A percentile compares a stretch with the other conserved stretches of the same genome.
Evolutionary conservation across 2,888 invertebrate species (phyloP).

Genomic region (Psylliodes chrysocephalus): DNA sequence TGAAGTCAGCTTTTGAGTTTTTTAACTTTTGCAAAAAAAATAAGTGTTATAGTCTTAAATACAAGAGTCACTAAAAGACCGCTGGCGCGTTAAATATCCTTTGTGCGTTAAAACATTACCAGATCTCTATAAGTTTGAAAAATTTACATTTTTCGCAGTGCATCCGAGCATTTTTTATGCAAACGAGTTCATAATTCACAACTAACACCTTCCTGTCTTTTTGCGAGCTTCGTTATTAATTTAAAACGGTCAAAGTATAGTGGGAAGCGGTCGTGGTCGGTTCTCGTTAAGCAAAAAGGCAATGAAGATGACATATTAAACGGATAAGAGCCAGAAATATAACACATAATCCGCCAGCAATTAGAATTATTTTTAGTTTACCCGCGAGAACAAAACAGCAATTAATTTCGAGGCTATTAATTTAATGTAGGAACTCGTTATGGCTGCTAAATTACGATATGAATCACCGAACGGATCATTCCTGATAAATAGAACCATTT

Average conservation of each 20-base stretch:
- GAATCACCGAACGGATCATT: slow-evolving; percentile 39
- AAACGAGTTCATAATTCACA: background rate
- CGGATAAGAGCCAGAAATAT: slow-evolving; percentile 25
- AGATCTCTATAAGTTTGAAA: too few species aligned
- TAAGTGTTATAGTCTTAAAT: too few species aligned
- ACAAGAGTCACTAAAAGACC: too few species aligned
- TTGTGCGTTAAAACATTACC: too few species aligned
- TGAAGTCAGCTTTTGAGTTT: too few species aligned
- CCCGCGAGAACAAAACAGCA: slow-evolving; percentile 39
- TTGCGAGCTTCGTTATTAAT: background rate
- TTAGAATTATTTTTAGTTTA: slow-evolving; percentile 43
- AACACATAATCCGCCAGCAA: slow-evolving; percentile 31
- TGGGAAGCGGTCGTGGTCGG: background rate
- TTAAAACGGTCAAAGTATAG: background rate
- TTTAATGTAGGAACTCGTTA: slow-evolving; percentile 38
- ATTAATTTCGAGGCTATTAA: slow-evolving; percentile 39
- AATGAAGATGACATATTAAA: background rate
- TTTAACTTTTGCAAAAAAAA: too few species aligned
- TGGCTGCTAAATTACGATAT: slow-evolving; percentile 35
- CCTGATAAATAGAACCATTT: slow-evolving; percentile 35
- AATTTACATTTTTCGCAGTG: too few species aligned
- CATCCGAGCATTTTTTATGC: too few species aligned
- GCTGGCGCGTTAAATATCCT: too few species aligned
- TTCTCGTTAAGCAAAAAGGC: slow-evolving; percentile 3
- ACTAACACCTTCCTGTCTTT: background rate